These are phyloP conservation scores for Drosophila fungiperda DNA, from an alignment of 2,888 invertebrate species.

Conservation along the genomic window DNA sequence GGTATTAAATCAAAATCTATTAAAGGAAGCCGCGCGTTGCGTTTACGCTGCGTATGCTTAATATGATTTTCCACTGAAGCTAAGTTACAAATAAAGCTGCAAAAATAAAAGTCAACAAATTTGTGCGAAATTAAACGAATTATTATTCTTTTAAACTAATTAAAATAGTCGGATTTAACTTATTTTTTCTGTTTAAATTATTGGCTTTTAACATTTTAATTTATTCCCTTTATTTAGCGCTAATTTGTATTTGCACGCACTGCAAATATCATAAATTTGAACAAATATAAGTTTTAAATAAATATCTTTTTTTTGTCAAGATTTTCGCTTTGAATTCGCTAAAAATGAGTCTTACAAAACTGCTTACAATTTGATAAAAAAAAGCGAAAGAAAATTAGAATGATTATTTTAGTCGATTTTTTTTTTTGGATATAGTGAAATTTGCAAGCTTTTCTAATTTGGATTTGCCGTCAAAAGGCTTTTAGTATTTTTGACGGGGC, in stretches of 20 bases:
- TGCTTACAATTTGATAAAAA: neutral
- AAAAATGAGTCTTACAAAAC: neutral
- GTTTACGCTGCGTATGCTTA: constrained; percentile 39
- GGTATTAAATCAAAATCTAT: constrained; percentile 1
- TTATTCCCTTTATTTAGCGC: neutral
- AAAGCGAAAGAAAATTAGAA: neutral
- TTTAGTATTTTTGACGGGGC: neutral
- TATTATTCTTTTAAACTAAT: neutral
- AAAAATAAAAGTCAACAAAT: neutral
- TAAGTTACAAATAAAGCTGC: constrained; percentile 1
- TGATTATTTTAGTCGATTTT: neutral
- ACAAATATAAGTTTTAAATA: neutral
- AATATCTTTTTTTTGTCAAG: neutral
- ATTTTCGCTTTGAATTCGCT: neutral
- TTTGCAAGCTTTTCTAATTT: neutral
- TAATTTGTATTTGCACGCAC: neutral
- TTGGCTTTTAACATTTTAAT: neutral
- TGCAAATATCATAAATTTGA: neutral
- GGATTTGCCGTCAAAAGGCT: neutral
- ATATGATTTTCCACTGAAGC: constrained; percentile 18
- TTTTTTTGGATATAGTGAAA: neutral
- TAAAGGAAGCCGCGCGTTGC: neutral
- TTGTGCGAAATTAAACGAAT: no score
- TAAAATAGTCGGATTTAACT: neutral
- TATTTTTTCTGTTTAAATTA: neutral